Base-by-base conservation (phyloP, 2,113 vertebrate genomes). In the Pristiophorus japonicus region DNA sequence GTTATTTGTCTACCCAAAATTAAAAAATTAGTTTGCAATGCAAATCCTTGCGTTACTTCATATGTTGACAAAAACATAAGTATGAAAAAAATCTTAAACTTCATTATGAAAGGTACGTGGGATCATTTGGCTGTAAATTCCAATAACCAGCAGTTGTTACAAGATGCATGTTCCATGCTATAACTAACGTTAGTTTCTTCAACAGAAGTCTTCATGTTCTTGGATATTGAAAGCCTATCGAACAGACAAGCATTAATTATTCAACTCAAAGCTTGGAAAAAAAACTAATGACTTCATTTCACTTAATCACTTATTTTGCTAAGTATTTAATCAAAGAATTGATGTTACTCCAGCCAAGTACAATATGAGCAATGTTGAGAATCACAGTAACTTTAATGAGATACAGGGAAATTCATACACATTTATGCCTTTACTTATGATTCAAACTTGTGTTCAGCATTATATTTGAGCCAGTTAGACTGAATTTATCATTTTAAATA, bases 161-260 rank as follows among this genome's bases (percentile, higher is more conserved):
- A 63, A 63, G 34, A 34, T 92, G 4, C 38, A 81, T 90, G 47
- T 30, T 59, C 24, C 11, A 30, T 51, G 47, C 51, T 51, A 51
- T 51, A 94, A 45, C 91, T 93, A 66, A 66, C 11, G 27, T 20
- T 34, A 14, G 45, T 94, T 94, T 94, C 93, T 94, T 66, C 62
- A 94, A 94, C 27, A 34, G 24, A 70, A 70, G 42, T 94, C 93
- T 30, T 94, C 92, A 94, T 94, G 63, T 67, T 94, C 93, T 47
- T 63, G 47, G 65, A 27, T 94, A 42, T 67, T 94, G 93, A 70
- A 94, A 30, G 30, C 93, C 93, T 94, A 70, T 18, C 27, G 45
- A 94, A 94, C 63, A 94, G 24, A 67, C n/a, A 45, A 91, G 55
- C 51, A 67, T 94, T 90, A 51, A 16, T 59, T 30, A 67, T 45